Percentiles rank a stretch among this genome's conserved stretches.
Evolutionary conservation across 2,113 vertebrate genomes (phyloP).

Genomic region (Xiphophorus hellerii): DNA sequence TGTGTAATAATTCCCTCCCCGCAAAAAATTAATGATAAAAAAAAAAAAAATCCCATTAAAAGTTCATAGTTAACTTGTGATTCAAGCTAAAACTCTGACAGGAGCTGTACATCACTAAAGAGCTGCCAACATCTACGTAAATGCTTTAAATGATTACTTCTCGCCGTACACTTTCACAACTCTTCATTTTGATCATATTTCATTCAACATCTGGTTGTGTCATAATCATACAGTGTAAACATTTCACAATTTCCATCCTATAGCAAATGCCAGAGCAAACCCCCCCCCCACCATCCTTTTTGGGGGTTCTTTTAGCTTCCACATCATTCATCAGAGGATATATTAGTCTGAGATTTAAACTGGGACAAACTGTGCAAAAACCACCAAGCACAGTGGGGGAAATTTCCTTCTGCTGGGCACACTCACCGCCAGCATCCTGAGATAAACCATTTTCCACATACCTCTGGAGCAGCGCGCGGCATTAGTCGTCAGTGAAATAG

Average conservation of each 20-base stretch:
- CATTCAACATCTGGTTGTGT: conserved; percentile 38
- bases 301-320: not conserved
- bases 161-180: conserved; percentile 11
- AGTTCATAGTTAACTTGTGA: not conserved
- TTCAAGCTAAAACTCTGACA: not conserved
- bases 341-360: conserved; percentile 55
- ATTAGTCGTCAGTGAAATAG: conserved; percentile 55
- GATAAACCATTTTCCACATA: conserved; percentile 64
- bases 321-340: conserved; percentile 36
- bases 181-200: conserved; percentile 35
- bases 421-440: conserved; percentile 62
- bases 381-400: conserved; percentile 36
- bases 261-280: conserved; percentile 8
- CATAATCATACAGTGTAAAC: conserved; percentile 42
- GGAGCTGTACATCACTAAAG: not conserved
- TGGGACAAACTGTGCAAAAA: conserved; percentile 44
- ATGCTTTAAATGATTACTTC: conserved; percentile 5
- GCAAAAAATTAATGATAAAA: too few relatives aligned
- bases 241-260: conserved; percentile 37
- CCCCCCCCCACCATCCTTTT: not conserved
- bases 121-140: not conserved
- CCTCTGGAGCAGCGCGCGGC: conserved; percentile 35
- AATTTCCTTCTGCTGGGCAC: conserved; percentile 51
- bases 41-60: not conserved
- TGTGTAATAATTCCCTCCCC: too few relatives aligned